Base-by-base conservation (phyloP, 2,113 vertebrate species). In the Tetraodon nigroviridis region DNA sequence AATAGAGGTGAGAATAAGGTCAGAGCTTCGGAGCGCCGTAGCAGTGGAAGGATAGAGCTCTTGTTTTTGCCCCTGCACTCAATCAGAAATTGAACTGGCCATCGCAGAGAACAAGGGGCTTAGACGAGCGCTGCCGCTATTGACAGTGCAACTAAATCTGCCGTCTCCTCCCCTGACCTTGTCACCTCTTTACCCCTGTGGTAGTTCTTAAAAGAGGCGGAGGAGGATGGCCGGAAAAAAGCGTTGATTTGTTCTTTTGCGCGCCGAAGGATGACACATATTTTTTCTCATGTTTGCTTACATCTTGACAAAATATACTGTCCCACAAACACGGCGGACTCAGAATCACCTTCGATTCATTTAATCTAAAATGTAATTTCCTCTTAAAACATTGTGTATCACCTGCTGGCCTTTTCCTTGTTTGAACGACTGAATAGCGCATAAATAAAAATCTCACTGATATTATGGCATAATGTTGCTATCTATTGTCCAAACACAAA, bases 1-100 rank as follows among this genome's bases (percentile, higher is more conserved):
- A 84, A 86, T 86, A 69, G 87, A 89, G 85, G 85, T 86, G 81
- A 86, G 76, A 44, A 69, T 49, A 57, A 80, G 87, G 87, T 85
- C 84, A 81, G 27, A 71, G 78, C 80, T 73, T 68, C 41, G 76
- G 66, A 73, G 73, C 7, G n/a, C 69, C 65, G 75, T 51, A 27
- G 77, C 66, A 29, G 60, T 64, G 71, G 75, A 73, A 80, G 80
- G 80, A 67, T 81, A 76, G 74, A 80, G 64, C 80, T 80, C 73
- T 73, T 78, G 77, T 81, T 83, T 87, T 87, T 68, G 69, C 65
- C 74, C 62, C 58, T 49, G 58, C 69, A 61, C 77, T 80, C 81
- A 75, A 72, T 88, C 81, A 72, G 76, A 79, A 79, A 79, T 64
- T 71, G 77, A 80, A 86, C 69, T 61, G 54, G 69, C 42, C 69